Conservation (phyloP, 2,888 invertebrate genomes). For the Philereme transversata region DNA sequence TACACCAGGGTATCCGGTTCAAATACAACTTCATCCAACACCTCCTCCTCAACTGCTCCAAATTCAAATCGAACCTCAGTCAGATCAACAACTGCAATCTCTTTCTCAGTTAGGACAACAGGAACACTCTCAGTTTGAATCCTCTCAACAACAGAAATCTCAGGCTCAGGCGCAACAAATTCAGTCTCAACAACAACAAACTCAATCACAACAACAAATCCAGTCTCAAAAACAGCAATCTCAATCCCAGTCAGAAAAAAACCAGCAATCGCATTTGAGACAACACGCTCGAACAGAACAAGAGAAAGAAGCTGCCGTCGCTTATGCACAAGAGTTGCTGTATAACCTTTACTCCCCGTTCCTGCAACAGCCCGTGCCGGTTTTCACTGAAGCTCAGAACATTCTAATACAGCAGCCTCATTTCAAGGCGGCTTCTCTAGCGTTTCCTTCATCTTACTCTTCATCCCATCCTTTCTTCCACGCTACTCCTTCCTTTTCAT, state of each 20-base stretch:
- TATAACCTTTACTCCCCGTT: constrained; percentile 17
- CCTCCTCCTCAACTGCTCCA: constrained; percentile 27
- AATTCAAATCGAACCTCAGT: constrained; percentile 15
- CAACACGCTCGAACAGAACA: neutral
- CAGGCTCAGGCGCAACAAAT: neutral
- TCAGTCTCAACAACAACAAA: constrained; percentile 1
- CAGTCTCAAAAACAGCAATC: constrained; percentile 4
- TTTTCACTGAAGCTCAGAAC: constrained; percentile 28
- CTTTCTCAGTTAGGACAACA: constrained; percentile 12
- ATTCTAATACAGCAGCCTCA: constrained; percentile 30
- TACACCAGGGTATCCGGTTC: constrained; percentile 5
- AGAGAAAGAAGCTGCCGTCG: constrained; percentile 16
- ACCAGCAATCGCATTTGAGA: neutral
- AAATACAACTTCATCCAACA: constrained; percentile 9
- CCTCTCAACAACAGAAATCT: constrained; percentile 4
- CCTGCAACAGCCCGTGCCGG: constrained; percentile 17
- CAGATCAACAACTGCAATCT: constrained; percentile 6
- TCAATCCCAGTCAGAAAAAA: neutral
- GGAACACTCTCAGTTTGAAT: constrained; percentile 19
- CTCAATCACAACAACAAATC: neutral
- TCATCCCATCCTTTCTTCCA: constrained; percentile 20
- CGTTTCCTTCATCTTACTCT: constrained; percentile 48
- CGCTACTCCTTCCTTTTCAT: constrained; percentile 10
- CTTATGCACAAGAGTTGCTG: constrained; percentile 18
- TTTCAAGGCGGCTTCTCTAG: constrained; percentile 41